phyloP scores from a whole-genome alignment of 2,888 invertebrate genomes.

The Aphrophora alni region DNA sequence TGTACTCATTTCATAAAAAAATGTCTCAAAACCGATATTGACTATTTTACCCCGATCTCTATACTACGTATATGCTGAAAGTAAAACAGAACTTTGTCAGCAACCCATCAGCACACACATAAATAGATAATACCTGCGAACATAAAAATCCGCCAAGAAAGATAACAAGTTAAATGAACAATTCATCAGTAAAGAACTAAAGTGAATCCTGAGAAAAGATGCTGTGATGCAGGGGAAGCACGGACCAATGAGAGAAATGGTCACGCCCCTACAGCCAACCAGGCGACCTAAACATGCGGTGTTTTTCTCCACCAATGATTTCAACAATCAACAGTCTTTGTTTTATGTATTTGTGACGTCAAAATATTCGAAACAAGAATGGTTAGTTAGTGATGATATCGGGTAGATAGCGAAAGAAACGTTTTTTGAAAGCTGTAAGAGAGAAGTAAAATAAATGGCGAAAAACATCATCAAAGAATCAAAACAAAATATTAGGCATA shows the following conservation, averaged over 20 bases:
- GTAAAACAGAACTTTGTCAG: no score
- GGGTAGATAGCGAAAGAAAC: not conserved
- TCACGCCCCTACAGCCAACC: conserved; percentile 25
- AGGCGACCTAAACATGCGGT: not conserved
- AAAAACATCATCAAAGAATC: no score
- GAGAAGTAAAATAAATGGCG: no score
- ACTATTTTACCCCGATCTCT: no score
- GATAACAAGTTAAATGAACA: conserved; percentile 33
- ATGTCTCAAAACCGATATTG: no score
- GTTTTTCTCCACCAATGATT: conserved; percentile 39
- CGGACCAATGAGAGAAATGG: conserved; percentile 14
- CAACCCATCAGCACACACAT: no score
- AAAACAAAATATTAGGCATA: no score
- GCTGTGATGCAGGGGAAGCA: conserved; percentile 17
- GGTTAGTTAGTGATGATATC: not conserved
- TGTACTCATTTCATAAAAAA: no score
- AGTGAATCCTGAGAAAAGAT: not conserved
- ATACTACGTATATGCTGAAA: no score
- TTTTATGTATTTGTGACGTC: conserved; percentile 22
- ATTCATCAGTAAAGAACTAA: conserved; percentile 13
- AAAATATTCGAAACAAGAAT: not conserved
- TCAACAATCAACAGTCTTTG: conserved; percentile 36
- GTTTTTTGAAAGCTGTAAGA: not conserved
- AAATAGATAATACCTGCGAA: conserved; percentile 27
- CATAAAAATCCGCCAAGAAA: conserved; percentile 26